Conservation (phyloP, 2,113 vertebrate genomes). For the Zeus faber region DNA sequence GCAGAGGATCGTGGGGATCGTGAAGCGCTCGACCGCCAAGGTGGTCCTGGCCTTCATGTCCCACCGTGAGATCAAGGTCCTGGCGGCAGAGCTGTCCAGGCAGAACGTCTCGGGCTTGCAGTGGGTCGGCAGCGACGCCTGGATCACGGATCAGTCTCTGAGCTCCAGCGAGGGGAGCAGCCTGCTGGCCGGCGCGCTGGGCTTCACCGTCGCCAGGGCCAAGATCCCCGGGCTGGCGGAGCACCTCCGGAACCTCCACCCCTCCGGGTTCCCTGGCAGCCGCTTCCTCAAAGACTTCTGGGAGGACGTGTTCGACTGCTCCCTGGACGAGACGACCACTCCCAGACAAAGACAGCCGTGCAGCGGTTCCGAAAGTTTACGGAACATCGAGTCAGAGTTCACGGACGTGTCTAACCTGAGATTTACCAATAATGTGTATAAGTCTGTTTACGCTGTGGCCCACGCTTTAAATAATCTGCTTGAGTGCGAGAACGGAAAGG, state of each 20-base stretch:
- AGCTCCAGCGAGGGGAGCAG: slow-evolving; percentile 48
- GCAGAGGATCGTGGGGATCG: slow-evolving; percentile 56
- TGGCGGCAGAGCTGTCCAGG: slow-evolving; percentile 59
- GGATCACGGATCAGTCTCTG: slow-evolving; percentile 75
- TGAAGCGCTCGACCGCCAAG: slow-evolving; percentile 66
- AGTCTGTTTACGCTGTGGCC: slow-evolving; percentile 73
- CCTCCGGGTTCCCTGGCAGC: slow-evolving; percentile 67
- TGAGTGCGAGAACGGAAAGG: slow-evolving; percentile 46
- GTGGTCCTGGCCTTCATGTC: slow-evolving; percentile 76
- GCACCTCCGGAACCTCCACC: slow-evolving; percentile 64
- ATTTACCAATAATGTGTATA: slow-evolving; percentile 74
- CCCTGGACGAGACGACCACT: slow-evolving; percentile 28
- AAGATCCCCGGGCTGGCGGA: slow-evolving; percentile 65
- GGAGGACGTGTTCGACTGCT: slow-evolving; percentile 71
- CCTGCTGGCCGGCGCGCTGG: slow-evolving; percentile 66
- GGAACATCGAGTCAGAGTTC: slow-evolving; percentile 52
- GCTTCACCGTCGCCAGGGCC: slow-evolving; percentile 65
- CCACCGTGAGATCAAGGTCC: slow-evolving; percentile 72
- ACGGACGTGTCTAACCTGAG: slow-evolving; percentile 71
- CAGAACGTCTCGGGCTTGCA: slow-evolving; percentile 72
- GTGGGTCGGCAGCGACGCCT: slow-evolving; percentile 77
- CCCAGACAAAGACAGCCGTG: slow-evolving; percentile 41
- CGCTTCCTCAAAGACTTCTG: slow-evolving; percentile 73
- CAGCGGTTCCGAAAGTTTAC: slow-evolving; percentile 65
- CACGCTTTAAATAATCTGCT: slow-evolving; percentile 69